Evolutionary conservation across 2,888 invertebrate genomes (phyloP).

Genomic region (Drosophila pegasa): DNA sequence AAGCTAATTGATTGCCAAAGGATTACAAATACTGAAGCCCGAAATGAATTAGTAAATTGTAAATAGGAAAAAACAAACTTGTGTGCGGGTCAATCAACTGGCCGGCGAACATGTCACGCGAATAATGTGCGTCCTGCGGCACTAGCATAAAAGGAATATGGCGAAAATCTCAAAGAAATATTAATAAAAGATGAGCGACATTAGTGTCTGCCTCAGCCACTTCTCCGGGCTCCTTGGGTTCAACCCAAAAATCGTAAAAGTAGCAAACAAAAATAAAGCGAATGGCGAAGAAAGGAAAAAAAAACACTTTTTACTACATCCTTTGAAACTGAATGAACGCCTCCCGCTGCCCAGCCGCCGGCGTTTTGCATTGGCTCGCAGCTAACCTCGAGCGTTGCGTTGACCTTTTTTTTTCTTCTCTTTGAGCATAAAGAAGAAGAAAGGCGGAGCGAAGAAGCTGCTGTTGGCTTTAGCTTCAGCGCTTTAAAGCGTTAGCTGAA

Average conservation of each 20-base stretch:
- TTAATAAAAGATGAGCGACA: constrained; percentile 83
- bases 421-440: constrained; percentile 1
- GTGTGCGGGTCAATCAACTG: constrained; percentile 53
- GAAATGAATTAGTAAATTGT: background rate
- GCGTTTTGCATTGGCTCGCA: constrained; percentile 48
- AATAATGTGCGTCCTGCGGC: constrained; percentile 46
- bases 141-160: constrained; percentile 32
- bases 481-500: constrained; percentile 53
- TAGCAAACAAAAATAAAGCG: constrained; percentile 37
- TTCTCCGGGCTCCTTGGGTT: constrained; percentile 43
- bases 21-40: background rate
- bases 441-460: background rate
- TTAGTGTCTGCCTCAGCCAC: constrained; percentile 63
- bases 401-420: constrained; percentile 53
- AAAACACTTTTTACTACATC: constrained; percentile 75
- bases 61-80: constrained; percentile 16
- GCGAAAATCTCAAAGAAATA: constrained; percentile 70
- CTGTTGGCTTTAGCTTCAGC: constrained; percentile 26
- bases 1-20: background rate
- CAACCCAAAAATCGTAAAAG: constrained; percentile 76
- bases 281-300: constrained; percentile 25
- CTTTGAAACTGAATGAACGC: constrained; percentile 45
- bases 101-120: constrained; percentile 31
- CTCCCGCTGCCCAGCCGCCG: constrained; percentile 4
- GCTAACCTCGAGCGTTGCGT: constrained; percentile 73